Base-by-base conservation (phyloP, 2,888 invertebrate genomes). In the Apantesis nais region DNA sequence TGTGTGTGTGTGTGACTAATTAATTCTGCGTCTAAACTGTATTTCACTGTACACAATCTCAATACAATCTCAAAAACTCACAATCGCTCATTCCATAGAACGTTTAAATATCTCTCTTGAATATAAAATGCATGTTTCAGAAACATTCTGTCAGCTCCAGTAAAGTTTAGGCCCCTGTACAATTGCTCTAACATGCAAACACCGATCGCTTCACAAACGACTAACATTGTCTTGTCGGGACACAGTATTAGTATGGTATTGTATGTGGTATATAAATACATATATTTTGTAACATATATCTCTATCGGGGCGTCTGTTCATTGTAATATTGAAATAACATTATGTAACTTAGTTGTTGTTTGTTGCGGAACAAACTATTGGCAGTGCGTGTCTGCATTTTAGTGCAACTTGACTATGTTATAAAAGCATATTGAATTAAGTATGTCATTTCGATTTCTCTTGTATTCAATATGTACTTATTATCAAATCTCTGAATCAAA, bases 111-210 rank as follows among this genome's bases (percentile, higher is more conserved):
- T 37, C 52, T 37, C 25, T 71, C 34, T 62, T 55, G 61, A 16
- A 63, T 68, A 74, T 66, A 71, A 79, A 83, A 77, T 92, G 92
- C 93, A 93, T 92, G 93, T 88, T 88, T 79, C 74, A 74, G 74
- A 79, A 82, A 71, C 71, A 67, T 77, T 73, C 74, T 71, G 61
- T 73, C 64, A 73, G 60, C 7, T 72, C 72, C 72, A 78, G 66
- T 75, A 79, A 41, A 7, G n/a, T 76, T 75, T 80, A 74, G 86
- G 89, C 87, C 92, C 93, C 87, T 92, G 89, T 94, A 93, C 92
- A 94, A 93, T 93, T 95, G 95, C 94, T 91, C 95, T 95, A 95
- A 95, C 95, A 95, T 95, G 95, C 95, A 95, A 95, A 95, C 95
- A 95, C 95, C 92, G 87, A 95, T 95, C 95, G 95, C 95, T 95